A percentile compares a stretch with the other conserved stretches of the same genome.
Evolutionary conservation across 2,888 invertebrate genomes (phyloP).

Genomic region (Aphidius colemani): DNA sequence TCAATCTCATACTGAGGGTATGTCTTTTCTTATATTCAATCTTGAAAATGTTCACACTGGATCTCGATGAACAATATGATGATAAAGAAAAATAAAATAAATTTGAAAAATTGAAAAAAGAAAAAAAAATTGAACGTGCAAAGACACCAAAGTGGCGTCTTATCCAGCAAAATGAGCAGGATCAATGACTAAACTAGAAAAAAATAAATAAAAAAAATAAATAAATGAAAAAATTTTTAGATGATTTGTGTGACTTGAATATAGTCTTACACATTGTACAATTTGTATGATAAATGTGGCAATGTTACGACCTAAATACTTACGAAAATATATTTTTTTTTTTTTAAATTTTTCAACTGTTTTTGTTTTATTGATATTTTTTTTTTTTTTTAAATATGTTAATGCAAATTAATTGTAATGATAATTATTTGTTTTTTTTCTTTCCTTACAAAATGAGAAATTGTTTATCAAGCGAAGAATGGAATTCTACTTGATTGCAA

Average conservation of each 20-base stretch:
- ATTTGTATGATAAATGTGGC: slow-evolving; percentile 47
- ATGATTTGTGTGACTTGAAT: too few species aligned
- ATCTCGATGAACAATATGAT: slow-evolving; percentile 18
- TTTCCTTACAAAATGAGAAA: not conserved
- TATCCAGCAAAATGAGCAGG: slow-evolving; percentile 4
- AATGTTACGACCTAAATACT: slow-evolving; percentile 56
- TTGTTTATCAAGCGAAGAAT: not conserved
- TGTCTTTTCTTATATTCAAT: slow-evolving; percentile 29
- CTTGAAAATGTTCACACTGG: slow-evolving; percentile 21
- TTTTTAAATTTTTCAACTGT: slow-evolving; percentile 33
- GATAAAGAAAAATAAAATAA: slow-evolving; percentile 13
- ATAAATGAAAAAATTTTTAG: not conserved
- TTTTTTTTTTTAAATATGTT: slow-evolving; percentile 7
- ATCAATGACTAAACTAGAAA: slow-evolving; percentile 17
- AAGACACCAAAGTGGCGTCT: slow-evolving; percentile 6
- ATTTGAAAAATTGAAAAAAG: slow-evolving; percentile 1
- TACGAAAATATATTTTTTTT: slow-evolving; percentile 35
- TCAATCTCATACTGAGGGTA: slow-evolving; percentile 21
- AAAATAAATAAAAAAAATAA: slow-evolving; percentile 10
- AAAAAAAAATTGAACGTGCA: slow-evolving; percentile 4
- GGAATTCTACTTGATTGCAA: not conserved
- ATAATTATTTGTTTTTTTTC: not conserved
- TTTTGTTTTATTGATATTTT: slow-evolving; percentile 10
- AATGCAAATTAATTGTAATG: slow-evolving; percentile 1
- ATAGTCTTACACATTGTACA: slow-evolving; percentile 15